Evolutionary conservation across 92 coral and sea anemone species (phyloP).

Genomic region (Montipora capitata): DNA sequence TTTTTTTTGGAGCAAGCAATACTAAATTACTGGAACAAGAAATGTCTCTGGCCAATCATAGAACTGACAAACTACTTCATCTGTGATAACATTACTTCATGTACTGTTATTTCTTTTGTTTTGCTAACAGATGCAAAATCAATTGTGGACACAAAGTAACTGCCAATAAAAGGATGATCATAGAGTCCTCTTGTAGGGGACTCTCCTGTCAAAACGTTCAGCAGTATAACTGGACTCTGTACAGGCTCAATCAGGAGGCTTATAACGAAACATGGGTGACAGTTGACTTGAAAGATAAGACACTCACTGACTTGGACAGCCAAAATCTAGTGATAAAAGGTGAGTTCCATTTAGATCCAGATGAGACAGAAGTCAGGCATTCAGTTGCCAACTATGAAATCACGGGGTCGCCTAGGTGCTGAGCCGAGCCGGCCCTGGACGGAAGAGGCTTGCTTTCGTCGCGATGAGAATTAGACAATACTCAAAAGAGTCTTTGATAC

Average conservation of each 20-base stretch:
- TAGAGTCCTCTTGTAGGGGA: conserved; percentile 79
- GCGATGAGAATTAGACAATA: too few species aligned
- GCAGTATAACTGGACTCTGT: conserved; percentile 77
- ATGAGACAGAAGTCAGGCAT: too few species aligned
- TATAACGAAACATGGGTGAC: conserved; percentile 56
- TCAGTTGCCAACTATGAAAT: too few species aligned
- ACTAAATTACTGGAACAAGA: too few species aligned
- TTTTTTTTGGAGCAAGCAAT: too few species aligned
- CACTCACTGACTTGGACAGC: conserved; percentile 76
- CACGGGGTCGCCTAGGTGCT: too few species aligned
- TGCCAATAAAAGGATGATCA: conserved; percentile 56
- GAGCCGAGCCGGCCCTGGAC: too few species aligned
- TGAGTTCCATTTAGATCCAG: background rate
- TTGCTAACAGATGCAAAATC: conserved; percentile 55
- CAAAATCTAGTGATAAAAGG: conserved; percentile 76
- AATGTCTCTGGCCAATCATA: too few species aligned
- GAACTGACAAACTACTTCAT: too few species aligned
- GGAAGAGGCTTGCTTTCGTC: too few species aligned
- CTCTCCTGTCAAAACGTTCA: conserved; percentile 68
- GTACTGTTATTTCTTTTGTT: background rate
- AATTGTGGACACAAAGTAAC: conserved; percentile 85
- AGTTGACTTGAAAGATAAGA: conserved; percentile 52
- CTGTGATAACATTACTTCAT: background rate
- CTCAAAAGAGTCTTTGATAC: too few species aligned
- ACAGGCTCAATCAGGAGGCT: conserved; percentile 28